A percentile compares a stretch with the other conserved stretches of the same genome.
phyloP scores from a whole-genome alignment of 2,888 invertebrate species.

The Hoplodrina blanda region DNA sequence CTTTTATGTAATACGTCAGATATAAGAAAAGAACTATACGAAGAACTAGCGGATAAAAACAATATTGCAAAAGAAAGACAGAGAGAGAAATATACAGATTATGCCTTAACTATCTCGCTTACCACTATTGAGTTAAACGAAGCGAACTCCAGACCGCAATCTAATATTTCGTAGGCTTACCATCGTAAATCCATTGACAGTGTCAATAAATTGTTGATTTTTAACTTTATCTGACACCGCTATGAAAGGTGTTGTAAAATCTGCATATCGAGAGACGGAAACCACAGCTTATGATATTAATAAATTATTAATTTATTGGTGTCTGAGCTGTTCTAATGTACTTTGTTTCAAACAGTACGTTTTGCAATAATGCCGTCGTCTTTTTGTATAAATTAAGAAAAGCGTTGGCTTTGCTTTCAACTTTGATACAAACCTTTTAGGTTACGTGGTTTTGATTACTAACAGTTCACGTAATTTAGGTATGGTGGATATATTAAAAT shows the following conservation, averaged over 20 bases:
- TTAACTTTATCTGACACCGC: constrained; percentile 46
- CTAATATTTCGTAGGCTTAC: constrained; percentile 48
- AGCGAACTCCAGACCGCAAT: constrained; percentile 20
- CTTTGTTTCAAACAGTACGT: neutral
- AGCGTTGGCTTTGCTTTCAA: accelerated
- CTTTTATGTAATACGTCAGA: neutral
- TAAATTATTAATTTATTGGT: constrained; percentile 19
- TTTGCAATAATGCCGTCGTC: neutral
- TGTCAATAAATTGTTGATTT: constrained; percentile 54
- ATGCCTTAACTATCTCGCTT: constrained; percentile 21
- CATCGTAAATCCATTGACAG: constrained; percentile 38
- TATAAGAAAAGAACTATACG: neutral
- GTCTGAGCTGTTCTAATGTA: neutral
- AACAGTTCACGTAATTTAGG: neutral
- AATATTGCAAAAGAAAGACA: neutral
- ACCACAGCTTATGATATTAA: constrained; percentile 16
- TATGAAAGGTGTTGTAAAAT: constrained; percentile 45
- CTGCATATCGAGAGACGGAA: constrained; percentile 35
- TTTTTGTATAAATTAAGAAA: neutral
- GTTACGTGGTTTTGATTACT: neutral
- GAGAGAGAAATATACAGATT: neutral
- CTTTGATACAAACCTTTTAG: neutral
- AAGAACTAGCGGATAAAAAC: constrained; percentile 3
- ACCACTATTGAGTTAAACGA: constrained; percentile 15
- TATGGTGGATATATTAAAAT: neutral